Evolutionary conservation across 2,888 invertebrate species (phyloP), one percentile per base, ranked within the genome.

Genomic region (Platerodrilus igneus): DNA sequence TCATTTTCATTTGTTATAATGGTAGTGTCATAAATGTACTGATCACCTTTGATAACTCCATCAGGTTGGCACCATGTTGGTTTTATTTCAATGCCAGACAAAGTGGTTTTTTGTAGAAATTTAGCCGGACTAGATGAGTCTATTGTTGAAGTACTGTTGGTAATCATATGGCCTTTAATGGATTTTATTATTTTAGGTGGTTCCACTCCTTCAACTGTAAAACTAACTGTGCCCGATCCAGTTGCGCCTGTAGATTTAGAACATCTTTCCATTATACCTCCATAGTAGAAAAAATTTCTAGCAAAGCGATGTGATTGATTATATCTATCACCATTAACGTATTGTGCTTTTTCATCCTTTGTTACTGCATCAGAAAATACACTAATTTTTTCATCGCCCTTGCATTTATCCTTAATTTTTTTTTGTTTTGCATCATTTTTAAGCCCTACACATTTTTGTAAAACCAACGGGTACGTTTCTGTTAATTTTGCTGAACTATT

Each of bases 191-290:
- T 31, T 31, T 45, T 54, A 2, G 51, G 48, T 0, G 54, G 54
- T 43, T 56, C 54, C 4, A 48, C 39, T 3, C 53, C 56, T 30
- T 52, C 52, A 9, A 56, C 54, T 1, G 48, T 52, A 28, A 53
- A 56, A 4, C 46, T 42, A 5, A 48, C 31, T 6, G 27, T 35
- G 13, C 34, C 27, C 8, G 30, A 30, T 4, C 37, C 41, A 15
- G 47, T 32, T n/a, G 46, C 35, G 1, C 32, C 33, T 8, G 36
- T 29, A 4, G 34, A 40, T 32, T 53, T 54, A 8, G 45, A 51
- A 7, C 48, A 50, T 25, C 48, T 48, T 37, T 55, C 55, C 3
- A 52, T 25, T 13, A 54, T 41, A 23, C 41, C 46, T 13, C 52
- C 52, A 10, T 11, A 17, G 23, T 23, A 37, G 9, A 21, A n/a